Percentiles rank a stretch among this genome's conserved stretches.
Conservation (phyloP, 2,797 vertebrate species). For the Passerculus sandwichensis region DNA sequence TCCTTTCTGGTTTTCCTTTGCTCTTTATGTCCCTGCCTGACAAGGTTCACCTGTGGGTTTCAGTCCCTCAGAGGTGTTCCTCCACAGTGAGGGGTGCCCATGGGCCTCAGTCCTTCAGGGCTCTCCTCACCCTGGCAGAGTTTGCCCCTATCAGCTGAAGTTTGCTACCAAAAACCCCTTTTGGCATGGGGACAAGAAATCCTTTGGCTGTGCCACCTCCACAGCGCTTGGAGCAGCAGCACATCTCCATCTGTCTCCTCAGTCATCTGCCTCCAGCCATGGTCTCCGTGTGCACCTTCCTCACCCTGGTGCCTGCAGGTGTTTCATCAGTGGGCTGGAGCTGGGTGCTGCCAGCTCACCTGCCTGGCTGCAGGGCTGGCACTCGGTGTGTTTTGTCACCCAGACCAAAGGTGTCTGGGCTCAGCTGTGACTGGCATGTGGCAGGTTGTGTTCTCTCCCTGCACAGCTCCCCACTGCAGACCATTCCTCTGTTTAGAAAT, state of each 20-base stretch:
- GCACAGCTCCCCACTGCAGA: neutral
- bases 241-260: neutral
- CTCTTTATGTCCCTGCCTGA: neutral
- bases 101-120: neutral
- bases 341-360: neutral
- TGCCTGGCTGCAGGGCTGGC: neutral
- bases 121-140: fast-evolving
- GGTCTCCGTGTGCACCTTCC: neutral
- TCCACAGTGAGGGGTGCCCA: fast-evolving
- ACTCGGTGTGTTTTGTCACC: fast-evolving
- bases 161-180: fast-evolving
- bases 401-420: too few relatives aligned
- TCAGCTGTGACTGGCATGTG: neutral
- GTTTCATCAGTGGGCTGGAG: neutral
- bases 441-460: neutral
- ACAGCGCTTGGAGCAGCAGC: neutral
- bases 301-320: neutral
- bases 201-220: neutral
- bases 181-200: neutral
- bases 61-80: neutral
- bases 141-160: neutral
- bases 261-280: fast-evolving
- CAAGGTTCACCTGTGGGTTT: neutral
- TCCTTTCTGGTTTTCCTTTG: neutral
- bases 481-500: neutral